Evolutionary conservation across 2,797 vertebrate genomes (phyloP).

Genomic region (Thalassophryne amazonica): DNA sequence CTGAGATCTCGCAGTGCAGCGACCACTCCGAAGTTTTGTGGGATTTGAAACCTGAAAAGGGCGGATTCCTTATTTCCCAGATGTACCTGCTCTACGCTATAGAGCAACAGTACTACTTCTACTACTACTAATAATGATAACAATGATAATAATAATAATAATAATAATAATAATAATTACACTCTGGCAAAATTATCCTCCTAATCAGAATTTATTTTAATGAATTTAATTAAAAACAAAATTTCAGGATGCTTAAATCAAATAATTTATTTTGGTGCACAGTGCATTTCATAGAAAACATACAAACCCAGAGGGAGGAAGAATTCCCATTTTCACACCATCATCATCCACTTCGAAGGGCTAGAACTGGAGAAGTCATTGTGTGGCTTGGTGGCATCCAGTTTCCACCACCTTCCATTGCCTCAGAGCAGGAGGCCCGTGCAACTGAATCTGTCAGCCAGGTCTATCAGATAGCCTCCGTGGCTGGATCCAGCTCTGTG

Average conservation of each 20-base stretch:
- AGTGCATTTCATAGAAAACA: no score
- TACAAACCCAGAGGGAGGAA: slow-evolving; percentile 4
- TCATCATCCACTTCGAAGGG: slow-evolving; percentile 43
- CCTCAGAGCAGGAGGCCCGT: slow-evolving; percentile 49
- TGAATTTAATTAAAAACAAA: neutral
- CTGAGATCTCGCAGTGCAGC: no score
- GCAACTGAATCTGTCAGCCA: slow-evolving; percentile 68
- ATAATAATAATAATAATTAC: no score
- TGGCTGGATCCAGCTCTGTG: slow-evolving; percentile 53
- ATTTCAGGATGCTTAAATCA: neutral
- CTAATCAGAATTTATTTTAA: no score
- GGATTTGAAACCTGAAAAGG: no score
- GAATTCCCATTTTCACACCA: slow-evolving; percentile 28
- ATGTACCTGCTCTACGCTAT: no score
- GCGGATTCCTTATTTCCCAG: no score
- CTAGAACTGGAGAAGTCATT: slow-evolving; percentile 65
- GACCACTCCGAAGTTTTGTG: no score
- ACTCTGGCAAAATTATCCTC: no score
- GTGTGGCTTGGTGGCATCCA: slow-evolving; percentile 58
- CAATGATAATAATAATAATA: no score
- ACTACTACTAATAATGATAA: no score
- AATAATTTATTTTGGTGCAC: neutral
- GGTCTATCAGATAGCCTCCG: slow-evolving; percentile 71
- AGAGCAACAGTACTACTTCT: no score
- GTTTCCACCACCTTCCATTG: slow-evolving; percentile 61